Conservation (phyloP, 1,140 invertebrate species). For the Plectrocnemia conspersa region DNA sequence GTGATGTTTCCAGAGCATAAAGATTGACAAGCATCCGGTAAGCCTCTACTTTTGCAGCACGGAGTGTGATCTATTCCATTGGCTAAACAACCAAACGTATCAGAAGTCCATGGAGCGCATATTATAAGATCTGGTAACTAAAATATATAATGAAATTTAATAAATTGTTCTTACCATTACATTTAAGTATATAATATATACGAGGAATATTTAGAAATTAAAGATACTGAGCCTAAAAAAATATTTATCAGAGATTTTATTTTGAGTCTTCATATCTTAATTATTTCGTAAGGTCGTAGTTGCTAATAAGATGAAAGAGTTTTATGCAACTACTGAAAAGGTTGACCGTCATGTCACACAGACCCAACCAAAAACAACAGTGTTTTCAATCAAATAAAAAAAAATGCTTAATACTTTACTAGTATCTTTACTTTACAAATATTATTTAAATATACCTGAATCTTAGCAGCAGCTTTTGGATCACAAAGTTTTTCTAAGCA, state of each 20-base stretch:
- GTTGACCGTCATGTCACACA: too few species aligned
- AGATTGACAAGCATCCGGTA: conserved; percentile 67
- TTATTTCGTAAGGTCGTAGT: neutral
- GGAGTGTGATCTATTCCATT: conserved; percentile 76
- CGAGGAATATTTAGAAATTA: too few species aligned
- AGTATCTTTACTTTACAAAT: too few species aligned
- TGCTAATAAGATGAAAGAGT: neutral
- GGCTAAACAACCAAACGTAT: conserved; percentile 72
- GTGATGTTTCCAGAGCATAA: conserved; percentile 74
- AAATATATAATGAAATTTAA: too few species aligned
- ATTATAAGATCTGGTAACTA: conserved; percentile 72
- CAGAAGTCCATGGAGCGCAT: conserved; percentile 76
- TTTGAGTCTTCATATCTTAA: too few species aligned
- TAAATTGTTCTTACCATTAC: too few species aligned
- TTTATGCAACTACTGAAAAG: too few species aligned
- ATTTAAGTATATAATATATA: too few species aligned
- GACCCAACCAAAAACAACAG: too few species aligned
- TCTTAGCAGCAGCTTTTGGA: conserved; percentile 48
- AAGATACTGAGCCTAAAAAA: too few species aligned
- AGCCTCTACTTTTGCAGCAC: conserved; percentile 68
- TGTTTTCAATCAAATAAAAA: too few species aligned
- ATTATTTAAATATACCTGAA: conserved; percentile 11
- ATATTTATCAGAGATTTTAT: neutral
- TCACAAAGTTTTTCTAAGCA: conserved; percentile 77
- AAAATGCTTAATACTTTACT: too few species aligned